A percentile compares a stretch with the other conserved stretches of the same genome.
These are phyloP conservation scores for Myiothlypis coronata DNA, from an alignment of 2,797 vertebrate genomes.

Conservation along the genomic window DNA sequence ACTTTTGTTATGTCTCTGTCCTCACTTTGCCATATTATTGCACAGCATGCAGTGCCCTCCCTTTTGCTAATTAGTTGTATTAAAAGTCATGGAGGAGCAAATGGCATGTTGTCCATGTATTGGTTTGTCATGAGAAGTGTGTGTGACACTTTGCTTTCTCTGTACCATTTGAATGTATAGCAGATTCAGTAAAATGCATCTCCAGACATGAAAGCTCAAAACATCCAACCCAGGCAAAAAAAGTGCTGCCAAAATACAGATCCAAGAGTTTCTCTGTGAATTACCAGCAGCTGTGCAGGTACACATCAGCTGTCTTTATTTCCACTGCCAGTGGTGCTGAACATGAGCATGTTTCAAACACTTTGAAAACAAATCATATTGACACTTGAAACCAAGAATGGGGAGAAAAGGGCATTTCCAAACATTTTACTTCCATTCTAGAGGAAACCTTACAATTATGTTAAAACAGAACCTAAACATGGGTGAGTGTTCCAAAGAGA, in stretches of 20 bases:
- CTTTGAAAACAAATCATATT: not conserved
- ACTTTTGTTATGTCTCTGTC: not conserved
- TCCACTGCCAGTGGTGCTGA: not conserved
- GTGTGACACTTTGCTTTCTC: not conserved
- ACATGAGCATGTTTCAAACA: not conserved
- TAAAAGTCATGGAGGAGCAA: not conserved
- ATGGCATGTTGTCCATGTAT: not conserved
- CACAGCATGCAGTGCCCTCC: not conserved
- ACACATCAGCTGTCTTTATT: not conserved
- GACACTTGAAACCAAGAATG: not conserved
- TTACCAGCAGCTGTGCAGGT: not conserved
- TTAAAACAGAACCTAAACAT: not conserved
- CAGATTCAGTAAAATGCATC: not conserved
- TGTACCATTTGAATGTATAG: not conserved
- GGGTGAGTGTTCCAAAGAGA: not conserved
- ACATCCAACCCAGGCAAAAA: not conserved
- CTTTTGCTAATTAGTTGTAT: not conserved
- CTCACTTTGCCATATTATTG: not conserved
- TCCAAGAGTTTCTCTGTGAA: not conserved
- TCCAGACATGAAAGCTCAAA: not conserved
- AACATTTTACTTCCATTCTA: not conserved
- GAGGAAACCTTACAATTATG: not conserved
- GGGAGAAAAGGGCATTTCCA: not conserved
- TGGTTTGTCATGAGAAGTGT: not conserved
- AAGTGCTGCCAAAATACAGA: not conserved